phyloP scores from a whole-genome alignment of 2,113 vertebrate species.

The Narcine bancroftii region DNA sequence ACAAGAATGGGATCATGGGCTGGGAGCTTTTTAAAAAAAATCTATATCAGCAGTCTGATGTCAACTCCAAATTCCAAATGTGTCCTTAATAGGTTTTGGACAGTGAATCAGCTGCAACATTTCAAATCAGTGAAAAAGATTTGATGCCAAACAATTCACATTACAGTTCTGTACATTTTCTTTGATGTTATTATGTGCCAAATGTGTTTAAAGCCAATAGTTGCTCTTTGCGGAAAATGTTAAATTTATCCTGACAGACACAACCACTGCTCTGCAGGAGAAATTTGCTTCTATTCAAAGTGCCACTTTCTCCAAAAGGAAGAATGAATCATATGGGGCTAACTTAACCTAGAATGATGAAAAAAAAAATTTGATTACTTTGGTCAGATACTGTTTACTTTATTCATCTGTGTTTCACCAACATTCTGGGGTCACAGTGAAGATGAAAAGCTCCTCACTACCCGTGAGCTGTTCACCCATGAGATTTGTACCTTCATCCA shows the following conservation, averaged over 20 bases:
- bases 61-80: background rate
- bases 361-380: background rate
- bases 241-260: background rate
- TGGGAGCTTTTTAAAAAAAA: background rate
- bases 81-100: background rate
- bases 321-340: background rate
- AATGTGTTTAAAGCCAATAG: conserved; percentile 3
- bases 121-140: background rate
- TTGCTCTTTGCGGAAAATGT: conserved; percentile 11
- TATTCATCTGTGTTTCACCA: background rate
- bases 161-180: background rate
- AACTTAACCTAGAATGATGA: background rate
- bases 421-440: background rate
- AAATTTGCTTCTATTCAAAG: background rate
- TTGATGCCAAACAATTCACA: background rate
- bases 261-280: background rate
- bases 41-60: background rate
- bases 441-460: background rate
- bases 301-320: conserved; percentile 17
- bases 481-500: background rate
- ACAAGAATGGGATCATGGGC: no score
- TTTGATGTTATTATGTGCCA: conserved; percentile 21
- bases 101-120: background rate
- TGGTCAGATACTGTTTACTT: background rate
- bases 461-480: background rate